phyloP scores from a whole-genome alignment of 2,113 vertebrate species.

The Cettia cetti region DNA sequence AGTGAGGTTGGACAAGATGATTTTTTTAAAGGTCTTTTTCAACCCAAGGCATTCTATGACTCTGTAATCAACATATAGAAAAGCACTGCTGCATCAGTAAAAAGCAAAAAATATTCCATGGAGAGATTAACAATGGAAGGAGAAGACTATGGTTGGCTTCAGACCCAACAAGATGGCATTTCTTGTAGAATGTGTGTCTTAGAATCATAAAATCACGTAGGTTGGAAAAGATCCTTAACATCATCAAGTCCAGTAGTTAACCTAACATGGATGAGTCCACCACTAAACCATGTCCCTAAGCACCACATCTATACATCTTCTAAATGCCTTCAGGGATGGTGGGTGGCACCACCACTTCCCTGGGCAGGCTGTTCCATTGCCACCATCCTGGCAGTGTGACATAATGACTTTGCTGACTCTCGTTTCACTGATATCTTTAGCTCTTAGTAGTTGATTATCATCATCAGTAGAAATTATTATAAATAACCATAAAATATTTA shows the following conservation, averaged over 20 bases:
- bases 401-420: not conserved
- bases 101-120: not conserved
- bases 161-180: not conserved
- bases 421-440: not conserved
- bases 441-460: not conserved
- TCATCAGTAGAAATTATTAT: not conserved
- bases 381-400: not conserved
- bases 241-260: fast-evolving
- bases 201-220: not conserved
- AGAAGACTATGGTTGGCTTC: not conserved
- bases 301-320: not conserved
- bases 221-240: not conserved
- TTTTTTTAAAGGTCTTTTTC: not conserved
- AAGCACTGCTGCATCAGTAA: not conserved
- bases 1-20: not conserved
- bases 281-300: not conserved
- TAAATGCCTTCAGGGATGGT: not conserved
- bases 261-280: fast-evolving
- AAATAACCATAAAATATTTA: not conserved
- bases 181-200: not conserved
- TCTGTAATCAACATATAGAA: not conserved
- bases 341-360: not conserved
- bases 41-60: not conserved
- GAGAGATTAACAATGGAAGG: not conserved
- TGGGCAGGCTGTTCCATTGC: not conserved